Evolutionary conservation across 2,888 invertebrate species (phyloP), one percentile per base, ranked within the genome.

Genomic region (Chelonus formosanus): DNA sequence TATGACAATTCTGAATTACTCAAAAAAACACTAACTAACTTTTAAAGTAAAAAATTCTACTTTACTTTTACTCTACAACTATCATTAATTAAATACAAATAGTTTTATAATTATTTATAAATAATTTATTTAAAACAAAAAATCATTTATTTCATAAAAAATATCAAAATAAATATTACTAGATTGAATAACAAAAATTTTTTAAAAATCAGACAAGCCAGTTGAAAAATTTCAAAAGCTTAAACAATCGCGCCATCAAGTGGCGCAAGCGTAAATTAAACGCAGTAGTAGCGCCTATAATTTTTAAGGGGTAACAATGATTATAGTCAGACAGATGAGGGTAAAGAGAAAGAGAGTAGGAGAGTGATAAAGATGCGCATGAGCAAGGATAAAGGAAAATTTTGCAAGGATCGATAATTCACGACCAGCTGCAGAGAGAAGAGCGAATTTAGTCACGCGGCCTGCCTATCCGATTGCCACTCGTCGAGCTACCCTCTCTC

Each of bases 361-460:
- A 20, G 43, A n/a, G 32, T 52, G 52, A 44, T 34, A 10, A 52
- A n/a, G 52, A 8, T 54, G 58, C 64, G 69, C 67, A 62, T 64
- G 64, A 63, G 48, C 10, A 20, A 44, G 65, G 65, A 63, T 69
- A 70, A 75, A 76, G 75, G 71, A 76, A 75, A 78, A 78, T 78
- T 77, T 77, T 31, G 31, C 53, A 31, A 73, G 71, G 80, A 82
- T 81, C 81, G 81, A 82, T 82, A 80, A 80, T 79, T 81, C 74
- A 75, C 74, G 63, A 78, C 74, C 79, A 76, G 77, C 79, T 80
- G 77, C 79, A 76, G 73, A 73, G 72, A 75, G 75, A 74, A 75
- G 74, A 71, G 74, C 71, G 76, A 75, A 76, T 80, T 57, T 78
- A 78, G 80, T 79, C 80, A 78, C 77, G 77, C 79, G 77, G 79